These are phyloP conservation scores for Hiodon alosoides DNA, from an alignment of 2,113 vertebrate species.

Conservation along the genomic window DNA sequence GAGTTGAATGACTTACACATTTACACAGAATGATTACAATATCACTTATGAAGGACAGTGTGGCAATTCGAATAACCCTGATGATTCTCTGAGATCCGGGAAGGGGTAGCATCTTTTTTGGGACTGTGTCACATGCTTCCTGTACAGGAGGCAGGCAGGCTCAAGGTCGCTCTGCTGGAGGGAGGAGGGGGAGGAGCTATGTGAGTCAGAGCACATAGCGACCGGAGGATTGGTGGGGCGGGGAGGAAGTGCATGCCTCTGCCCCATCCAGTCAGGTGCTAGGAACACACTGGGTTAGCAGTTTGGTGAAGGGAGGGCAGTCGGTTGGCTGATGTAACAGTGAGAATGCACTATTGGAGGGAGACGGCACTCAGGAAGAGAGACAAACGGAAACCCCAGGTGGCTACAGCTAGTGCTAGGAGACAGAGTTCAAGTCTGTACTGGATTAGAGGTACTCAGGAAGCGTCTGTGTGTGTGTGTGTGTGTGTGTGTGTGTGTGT, in stretches of 20 bases:
- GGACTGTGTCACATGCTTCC: background rate
- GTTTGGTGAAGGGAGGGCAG: constrained; percentile 4
- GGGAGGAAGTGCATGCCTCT: background rate
- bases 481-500: too few species aligned
- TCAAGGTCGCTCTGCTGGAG: constrained; percentile 5
- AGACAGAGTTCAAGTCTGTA: constrained; percentile 20
- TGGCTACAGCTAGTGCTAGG: constrained; percentile 12
- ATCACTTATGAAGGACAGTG: too few species aligned
- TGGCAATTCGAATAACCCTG: background rate
- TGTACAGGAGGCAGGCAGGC: background rate
- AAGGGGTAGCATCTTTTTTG: background rate
- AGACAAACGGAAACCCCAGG: background rate
- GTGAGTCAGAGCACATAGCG: background rate
- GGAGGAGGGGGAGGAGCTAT: constrained; percentile 6
- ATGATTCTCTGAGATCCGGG: background rate
- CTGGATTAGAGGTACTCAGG: constrained; percentile 32
- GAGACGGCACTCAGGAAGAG: background rate
- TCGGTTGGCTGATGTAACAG: constrained; percentile 33
- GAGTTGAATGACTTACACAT: too few species aligned
- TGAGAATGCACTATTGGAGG: background rate
- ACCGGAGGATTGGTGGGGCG: constrained; percentile 1
- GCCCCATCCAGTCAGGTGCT: constrained; percentile 14
- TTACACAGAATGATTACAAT: too few species aligned
- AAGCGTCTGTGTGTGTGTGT: too few species aligned
- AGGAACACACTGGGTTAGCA: background rate